Evolutionary conservation across 2,888 invertebrate species (phyloP).

Genomic region (Eristalinus sepulchralis): DNA sequence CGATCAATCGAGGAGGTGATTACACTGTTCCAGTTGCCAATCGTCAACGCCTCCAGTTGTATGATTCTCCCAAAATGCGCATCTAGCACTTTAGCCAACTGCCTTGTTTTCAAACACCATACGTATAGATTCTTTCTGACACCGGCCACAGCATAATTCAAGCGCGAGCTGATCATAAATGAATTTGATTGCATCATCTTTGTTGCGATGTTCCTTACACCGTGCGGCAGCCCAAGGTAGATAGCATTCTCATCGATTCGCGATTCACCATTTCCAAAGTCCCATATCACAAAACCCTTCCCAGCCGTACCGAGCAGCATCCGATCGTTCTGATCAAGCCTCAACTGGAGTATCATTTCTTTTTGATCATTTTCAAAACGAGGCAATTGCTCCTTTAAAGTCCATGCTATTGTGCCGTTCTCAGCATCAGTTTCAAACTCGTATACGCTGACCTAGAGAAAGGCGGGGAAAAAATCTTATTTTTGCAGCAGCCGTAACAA

Average conservation of each 20-base stretch:
- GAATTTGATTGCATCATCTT: slow-evolving; percentile 95
- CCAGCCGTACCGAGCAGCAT: slow-evolving; percentile 91
- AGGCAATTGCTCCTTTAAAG: slow-evolving; percentile 83
- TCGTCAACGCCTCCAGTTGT: slow-evolving; percentile 92
- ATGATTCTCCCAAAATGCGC: slow-evolving; percentile 98
- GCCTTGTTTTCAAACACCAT: slow-evolving; percentile 91
- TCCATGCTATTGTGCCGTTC: slow-evolving; percentile 82
- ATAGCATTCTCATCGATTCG: slow-evolving; percentile 83
- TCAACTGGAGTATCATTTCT: slow-evolving; percentile 90
- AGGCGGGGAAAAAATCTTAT: not conserved
- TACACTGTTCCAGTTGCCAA: slow-evolving; percentile 95
- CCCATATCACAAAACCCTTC: slow-evolving; percentile 92
- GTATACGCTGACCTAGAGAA: slow-evolving; percentile 74
- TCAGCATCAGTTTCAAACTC: slow-evolving; percentile 74
- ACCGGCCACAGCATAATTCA: slow-evolving; percentile 96
- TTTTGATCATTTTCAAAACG: slow-evolving; percentile 87
- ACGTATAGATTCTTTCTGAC: slow-evolving; percentile 97
- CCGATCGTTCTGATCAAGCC: slow-evolving; percentile 90
- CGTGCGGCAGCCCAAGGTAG: slow-evolving; percentile 89
- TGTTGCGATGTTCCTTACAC: slow-evolving; percentile 95
- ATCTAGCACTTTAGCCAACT: slow-evolving; percentile 94
- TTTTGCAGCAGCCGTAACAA: not conserved
- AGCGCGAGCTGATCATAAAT: slow-evolving; percentile 93
- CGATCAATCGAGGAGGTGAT: slow-evolving; percentile 98
- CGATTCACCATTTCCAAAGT: slow-evolving; percentile 83